Conservation (phyloP, 2,888 invertebrate species). For the Caenorhabditis imperialis region DNA sequence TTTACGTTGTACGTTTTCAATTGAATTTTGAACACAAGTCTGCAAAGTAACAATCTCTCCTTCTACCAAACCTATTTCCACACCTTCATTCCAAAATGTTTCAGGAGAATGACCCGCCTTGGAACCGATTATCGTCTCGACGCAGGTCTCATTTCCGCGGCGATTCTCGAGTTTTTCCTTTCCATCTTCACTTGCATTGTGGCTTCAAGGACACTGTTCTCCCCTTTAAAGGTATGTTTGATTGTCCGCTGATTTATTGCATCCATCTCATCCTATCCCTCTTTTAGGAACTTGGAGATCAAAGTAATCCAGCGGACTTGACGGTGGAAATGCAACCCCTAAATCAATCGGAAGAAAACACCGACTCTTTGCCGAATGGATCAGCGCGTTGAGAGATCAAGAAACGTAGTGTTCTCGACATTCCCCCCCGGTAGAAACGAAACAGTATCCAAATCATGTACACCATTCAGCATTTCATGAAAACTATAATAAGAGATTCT, state of each 20-base stretch:
- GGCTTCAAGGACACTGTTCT: constrained; percentile 59
- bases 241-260: constrained; percentile 8
- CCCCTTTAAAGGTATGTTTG: constrained; percentile 53
- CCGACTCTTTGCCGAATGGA: constrained; percentile 36
- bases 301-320: constrained; percentile 11
- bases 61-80: too few species aligned
- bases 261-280: constrained; percentile 1
- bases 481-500: constrained; percentile 41
- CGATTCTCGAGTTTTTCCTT: constrained; percentile 65
- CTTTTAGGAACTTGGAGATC: constrained; percentile 42
- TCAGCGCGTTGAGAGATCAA: constrained; percentile 17
- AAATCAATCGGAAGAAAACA: constrained; percentile 41
- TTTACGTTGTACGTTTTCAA: too few species aligned
- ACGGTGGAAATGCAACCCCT: constrained; percentile 52
- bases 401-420: constrained; percentile 8
- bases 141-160: constrained; percentile 70
- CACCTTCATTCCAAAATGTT: constrained; percentile 9
- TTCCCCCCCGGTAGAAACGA: constrained; percentile 13
- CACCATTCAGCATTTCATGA: constrained; percentile 35
- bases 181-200: constrained; percentile 65
- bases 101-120: constrained; percentile 72
- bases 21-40: too few species aligned
- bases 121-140: constrained; percentile 75
- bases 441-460: constrained; percentile 40
- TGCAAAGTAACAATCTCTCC: too few species aligned